Base-by-base conservation (phyloP, 2,888 invertebrate species). In the Polyploca ridens region DNA sequence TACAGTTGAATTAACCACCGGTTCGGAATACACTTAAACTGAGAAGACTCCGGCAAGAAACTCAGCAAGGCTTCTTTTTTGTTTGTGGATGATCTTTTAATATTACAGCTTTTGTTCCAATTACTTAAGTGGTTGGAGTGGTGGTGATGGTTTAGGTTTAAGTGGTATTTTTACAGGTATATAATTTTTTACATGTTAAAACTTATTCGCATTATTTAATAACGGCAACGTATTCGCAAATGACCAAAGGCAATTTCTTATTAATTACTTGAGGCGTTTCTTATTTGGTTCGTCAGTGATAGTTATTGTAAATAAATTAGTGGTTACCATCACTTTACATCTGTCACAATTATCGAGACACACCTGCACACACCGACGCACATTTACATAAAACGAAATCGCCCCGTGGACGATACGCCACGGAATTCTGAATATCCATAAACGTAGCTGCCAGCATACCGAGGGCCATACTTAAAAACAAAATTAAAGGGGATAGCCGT, bases 401-500 rank as follows among this genome's bases (percentile, higher is more conserved):
- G 85, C 85, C 87, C 86, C 82, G 82, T 85, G 85, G 85, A 87
- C 85, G 86, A 87, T 90, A 88, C 90, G 72, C 89, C 87, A 88
- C 88, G 91, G 93, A 92, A 93, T 93, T 91, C 89, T 77, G 89
- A 93, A 91, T 90, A 92, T 90, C 92, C 91, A 92, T 92, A 93
- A 93, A 92, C 88, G 90, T 93, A 88, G 92, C 93, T 91, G 91
- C 82, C 92, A 93, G 93, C 91, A 93, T 91, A 90, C 90, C 91
- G 88, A 87, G 89, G 88, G 84, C 92, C 93, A 92, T 93, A 93
- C 93, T 94, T 93, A 93, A 94, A 94, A 93, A 93, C 93, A 91
- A 94, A 94, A 94, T 93, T 94, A 93, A 94, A 94, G 94, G 91
- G 94, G 92, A 93, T 92, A 92, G 92, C 93, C 90, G 86, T 90